A percentile compares a stretch with the other conserved stretches of the same genome.
phyloP scores from a whole-genome alignment of 2,113 vertebrate genomes.

The Colius striatus region DNA sequence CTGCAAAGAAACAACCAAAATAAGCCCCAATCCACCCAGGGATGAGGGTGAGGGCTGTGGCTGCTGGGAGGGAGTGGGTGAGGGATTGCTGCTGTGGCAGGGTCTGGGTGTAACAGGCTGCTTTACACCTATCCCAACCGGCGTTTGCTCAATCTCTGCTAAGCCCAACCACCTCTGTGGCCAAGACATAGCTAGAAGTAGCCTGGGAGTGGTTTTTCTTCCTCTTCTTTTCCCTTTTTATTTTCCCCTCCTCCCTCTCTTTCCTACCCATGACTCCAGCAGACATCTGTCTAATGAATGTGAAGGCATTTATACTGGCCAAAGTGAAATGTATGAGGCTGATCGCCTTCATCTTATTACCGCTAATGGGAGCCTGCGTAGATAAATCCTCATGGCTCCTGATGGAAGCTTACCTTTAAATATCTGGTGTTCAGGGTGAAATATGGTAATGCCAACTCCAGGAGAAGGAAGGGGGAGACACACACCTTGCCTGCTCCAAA shows the following conservation, averaged over 20 bases:
- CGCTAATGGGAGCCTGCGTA: conserved; percentile 48
- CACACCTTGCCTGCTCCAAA: neutral
- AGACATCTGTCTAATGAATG: conserved; percentile 8
- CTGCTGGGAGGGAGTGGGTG: neutral
- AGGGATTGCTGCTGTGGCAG: neutral
- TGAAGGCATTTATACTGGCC: conserved; percentile 39
- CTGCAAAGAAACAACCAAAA: neutral
- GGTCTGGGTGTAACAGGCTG: neutral
- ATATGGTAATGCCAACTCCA: neutral
- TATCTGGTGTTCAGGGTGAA: neutral
- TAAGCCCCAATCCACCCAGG: fast-evolving
- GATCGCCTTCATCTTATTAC: conserved; percentile 65
- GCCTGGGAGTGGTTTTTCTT: neutral
- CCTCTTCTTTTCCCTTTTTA: neutral
- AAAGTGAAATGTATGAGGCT: conserved; percentile 51
- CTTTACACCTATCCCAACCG: neutral
- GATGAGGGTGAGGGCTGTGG: fast-evolving
- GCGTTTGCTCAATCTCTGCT: neutral
- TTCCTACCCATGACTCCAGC: neutral
- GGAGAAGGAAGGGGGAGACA: neutral
- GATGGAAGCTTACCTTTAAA: conserved; percentile 52
- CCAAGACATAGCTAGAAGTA: neutral
- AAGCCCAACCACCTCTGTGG: neutral
- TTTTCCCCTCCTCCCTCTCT: neutral
- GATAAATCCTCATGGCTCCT: conserved; percentile 59